Percentiles rank a stretch among this genome's conserved stretches.
Conservation (phyloP, 2,113 vertebrate genomes). For the Elephas maximus region DNA sequence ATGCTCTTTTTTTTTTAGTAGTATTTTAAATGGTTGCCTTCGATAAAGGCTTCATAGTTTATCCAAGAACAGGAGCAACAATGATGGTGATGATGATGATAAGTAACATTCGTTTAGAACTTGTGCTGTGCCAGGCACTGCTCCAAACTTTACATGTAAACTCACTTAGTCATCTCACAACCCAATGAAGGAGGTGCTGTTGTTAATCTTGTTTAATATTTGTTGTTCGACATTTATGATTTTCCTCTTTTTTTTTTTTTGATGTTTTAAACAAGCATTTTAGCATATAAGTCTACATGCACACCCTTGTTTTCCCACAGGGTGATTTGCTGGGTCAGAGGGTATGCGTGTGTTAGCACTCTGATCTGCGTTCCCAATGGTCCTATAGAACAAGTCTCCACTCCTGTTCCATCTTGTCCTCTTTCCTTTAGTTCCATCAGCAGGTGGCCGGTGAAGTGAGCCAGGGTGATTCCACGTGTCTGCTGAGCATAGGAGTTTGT, state of each 20-base stretch:
- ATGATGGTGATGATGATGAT: too few relatives aligned
- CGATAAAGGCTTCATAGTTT: neutral
- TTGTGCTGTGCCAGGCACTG: fast-evolving
- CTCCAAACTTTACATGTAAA: neutral
- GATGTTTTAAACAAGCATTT: neutral
- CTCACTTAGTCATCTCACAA: neutral
- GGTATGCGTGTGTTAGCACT: neutral
- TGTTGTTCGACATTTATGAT: neutral
- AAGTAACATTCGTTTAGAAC: neutral
- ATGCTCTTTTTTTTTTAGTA: neutral
- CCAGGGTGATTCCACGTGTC: neutral
- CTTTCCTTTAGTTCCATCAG: neutral
- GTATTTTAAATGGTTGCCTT: neutral
- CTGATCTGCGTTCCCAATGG: neutral
- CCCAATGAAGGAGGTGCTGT: neutral
- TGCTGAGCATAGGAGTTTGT: neutral
- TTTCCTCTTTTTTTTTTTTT: neutral
- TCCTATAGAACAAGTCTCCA: neutral
- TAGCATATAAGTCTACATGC: neutral
- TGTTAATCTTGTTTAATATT: neutral
- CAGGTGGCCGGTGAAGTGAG: neutral
- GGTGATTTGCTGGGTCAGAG: neutral
- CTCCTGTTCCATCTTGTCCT: neutral
- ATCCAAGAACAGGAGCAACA: neutral
- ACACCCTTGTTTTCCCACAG: neutral